Conservation (phyloP, 2,888 invertebrate genomes). For the Drosophila flavopinicola region DNA sequence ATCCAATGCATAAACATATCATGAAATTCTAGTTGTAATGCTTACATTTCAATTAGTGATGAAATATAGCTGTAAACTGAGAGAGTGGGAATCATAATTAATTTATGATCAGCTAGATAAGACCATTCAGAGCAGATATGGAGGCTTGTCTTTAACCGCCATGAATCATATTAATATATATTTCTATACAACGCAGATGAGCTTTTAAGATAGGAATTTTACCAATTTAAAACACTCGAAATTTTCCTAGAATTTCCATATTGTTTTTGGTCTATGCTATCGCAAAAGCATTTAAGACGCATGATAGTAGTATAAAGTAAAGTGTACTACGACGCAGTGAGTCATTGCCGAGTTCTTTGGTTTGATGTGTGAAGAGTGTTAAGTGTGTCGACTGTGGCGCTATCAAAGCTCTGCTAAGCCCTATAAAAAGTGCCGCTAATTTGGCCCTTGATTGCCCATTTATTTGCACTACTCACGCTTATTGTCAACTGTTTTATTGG, state of each 20-base stretch:
- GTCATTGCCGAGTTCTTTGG: slow-evolving; percentile 12
- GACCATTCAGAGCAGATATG: slow-evolving; percentile 3
- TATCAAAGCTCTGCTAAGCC: slow-evolving; percentile 54
- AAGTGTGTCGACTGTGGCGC: slow-evolving; percentile 25
- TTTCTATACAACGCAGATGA: too few relatives aligned
- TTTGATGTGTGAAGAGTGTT: neutral
- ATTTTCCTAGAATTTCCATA: slow-evolving; percentile 27
- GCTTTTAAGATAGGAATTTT: slow-evolving; percentile 8
- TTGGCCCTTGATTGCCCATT: slow-evolving; percentile 65
- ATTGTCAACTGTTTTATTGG: slow-evolving; percentile 30
- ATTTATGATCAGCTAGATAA: slow-evolving; percentile 39
- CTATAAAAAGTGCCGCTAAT: slow-evolving; percentile 63
- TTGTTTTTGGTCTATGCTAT: slow-evolving; percentile 9
- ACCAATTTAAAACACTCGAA: neutral
- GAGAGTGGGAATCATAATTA: slow-evolving; percentile 21
- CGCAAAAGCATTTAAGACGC: neutral
- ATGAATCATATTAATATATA: slow-evolving; percentile 28
- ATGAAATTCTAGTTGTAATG: slow-evolving; percentile 9
- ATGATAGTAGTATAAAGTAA: neutral
- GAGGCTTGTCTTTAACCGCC: neutral
- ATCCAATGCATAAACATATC: slow-evolving; percentile 10
- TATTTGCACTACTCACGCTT: slow-evolving; percentile 57
- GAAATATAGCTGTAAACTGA: slow-evolving; percentile 25
- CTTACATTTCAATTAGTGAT: slow-evolving; percentile 23
- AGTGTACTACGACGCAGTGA: slow-evolving; percentile 12